Evolutionary conservation across 2,888 invertebrate species (phyloP).

Genomic region (Diaphora mendica): DNA sequence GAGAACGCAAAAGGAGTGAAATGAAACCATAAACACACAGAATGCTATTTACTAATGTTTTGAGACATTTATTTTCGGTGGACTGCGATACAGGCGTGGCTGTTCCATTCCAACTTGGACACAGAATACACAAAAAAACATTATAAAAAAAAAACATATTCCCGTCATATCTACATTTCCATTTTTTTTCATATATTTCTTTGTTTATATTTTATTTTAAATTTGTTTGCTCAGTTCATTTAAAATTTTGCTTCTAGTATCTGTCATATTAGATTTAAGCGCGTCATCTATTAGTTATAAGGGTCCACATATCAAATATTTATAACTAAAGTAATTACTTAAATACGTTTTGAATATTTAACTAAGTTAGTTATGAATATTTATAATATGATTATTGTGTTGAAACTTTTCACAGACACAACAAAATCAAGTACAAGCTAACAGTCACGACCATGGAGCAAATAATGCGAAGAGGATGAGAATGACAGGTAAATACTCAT

Average conservation of each 20-base stretch:
- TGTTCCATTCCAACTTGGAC: constrained; percentile 22
- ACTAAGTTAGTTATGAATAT: not conserved
- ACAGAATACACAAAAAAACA: constrained; percentile 24
- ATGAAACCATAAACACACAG: constrained; percentile 11
- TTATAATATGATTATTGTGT: constrained; percentile 11
- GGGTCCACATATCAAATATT: not conserved
- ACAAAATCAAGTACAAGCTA: constrained; percentile 82
- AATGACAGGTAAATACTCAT: constrained; percentile 71
- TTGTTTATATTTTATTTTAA: constrained; percentile 6
- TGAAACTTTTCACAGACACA: constrained; percentile 72
- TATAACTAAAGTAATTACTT: not conserved
- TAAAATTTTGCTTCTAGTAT: not conserved
- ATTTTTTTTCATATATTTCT: not conserved
- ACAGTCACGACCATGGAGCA: constrained; percentile 85
- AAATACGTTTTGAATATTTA: not conserved
- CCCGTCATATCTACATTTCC: constrained; percentile 20
- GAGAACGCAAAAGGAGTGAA: constrained; percentile 6
- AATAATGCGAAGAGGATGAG: constrained; percentile 85
- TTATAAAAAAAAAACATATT: constrained; percentile 16
- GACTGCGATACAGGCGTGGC: constrained; percentile 19
- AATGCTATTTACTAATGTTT: constrained; percentile 24
- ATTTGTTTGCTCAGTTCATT: not conserved
- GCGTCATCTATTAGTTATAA: constrained; percentile 7
- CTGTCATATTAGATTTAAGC: not conserved
- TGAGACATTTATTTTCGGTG: constrained; percentile 17